Evolutionary conservation across 2,888 invertebrate species (phyloP).

Genomic region (Ennomos erosarius): DNA sequence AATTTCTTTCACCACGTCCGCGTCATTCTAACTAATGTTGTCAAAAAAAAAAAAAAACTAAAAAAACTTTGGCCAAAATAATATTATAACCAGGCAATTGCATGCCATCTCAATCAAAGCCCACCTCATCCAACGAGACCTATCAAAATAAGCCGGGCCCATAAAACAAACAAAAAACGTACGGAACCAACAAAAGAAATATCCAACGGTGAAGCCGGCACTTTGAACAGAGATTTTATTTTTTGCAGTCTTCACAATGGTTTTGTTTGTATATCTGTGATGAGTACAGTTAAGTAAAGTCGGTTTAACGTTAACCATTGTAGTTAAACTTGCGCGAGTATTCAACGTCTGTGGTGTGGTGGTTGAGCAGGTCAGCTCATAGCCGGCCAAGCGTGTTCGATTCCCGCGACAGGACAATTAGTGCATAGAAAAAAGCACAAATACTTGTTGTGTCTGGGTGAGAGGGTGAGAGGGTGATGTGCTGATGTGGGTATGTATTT

Average conservation of each 20-base stretch:
- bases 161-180: slow-evolving; percentile 31
- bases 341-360: neutral
- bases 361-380: no score
- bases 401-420: no score
- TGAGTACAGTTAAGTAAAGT: slow-evolving; percentile 38
- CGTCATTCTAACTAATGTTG: no score
- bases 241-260: slow-evolving; percentile 36
- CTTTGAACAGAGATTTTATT: slow-evolving; percentile 33
- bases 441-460: no score
- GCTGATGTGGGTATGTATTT: no score
- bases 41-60: no score
- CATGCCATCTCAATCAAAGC: neutral
- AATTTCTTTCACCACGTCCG: no score
- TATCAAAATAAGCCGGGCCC: slow-evolving; percentile 8
- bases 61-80: neutral
- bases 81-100: neutral
- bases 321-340: slow-evolving; percentile 13
- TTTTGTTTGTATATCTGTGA: slow-evolving; percentile 37
- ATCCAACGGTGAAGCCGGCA: slow-evolving; percentile 18
- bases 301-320: slow-evolving; percentile 20
- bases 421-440: no score
- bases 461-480: no score
- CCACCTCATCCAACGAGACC: slow-evolving; percentile 1
- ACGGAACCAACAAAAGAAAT: slow-evolving; percentile 27
- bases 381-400: no score